Base-by-base conservation (phyloP, 1,140 invertebrate genomes). In the Nasonia longicornis region DNA sequence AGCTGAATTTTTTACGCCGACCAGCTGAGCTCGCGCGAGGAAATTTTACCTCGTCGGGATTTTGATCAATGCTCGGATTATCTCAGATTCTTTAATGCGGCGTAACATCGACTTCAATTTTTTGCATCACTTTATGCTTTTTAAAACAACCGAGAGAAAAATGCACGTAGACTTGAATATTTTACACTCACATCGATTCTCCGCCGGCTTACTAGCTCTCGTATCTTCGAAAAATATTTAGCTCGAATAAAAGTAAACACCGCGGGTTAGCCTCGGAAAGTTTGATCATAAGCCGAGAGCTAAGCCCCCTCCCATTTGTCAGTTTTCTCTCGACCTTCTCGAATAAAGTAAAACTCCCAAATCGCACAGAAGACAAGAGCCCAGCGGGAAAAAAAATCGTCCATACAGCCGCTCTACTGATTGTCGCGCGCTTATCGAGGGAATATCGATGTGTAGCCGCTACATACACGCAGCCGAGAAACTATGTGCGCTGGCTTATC, bases 341-440 rank as follows among this genome's bases (percentile, higher is more conserved):
- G 52, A 58, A n/a, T 58, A 7, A 58, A 58, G 16, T 58, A 58
- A 58, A 58, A 58, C n/a, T 58, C 52, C 20, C 52, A 58, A 58
- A 20, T 14, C 20, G 0, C 20, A 58, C 20, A n/a, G 26, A 26
- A 58, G 52, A 58, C 52, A 58, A 58, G 10, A 67, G 26, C 14
- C 22, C 3, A 29, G 12, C 2, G 22, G 64, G 16, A 64, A 64
- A 64, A 31, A 66, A 29, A 67, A 67, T 26, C 26, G 29, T 67
- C 26, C 29, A 67, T 29, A 20, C 52, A 48, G 64, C 29, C 3
- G 16, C 8, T n/a, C 6, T 58, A 58, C 52, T 7, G 64, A 67
- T 67, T 67, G 64, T 14, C 64, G 22, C 26, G 64, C 69, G 12
- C 35, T 71, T 71, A 71, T 71, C 35, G 69, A n/a, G 69, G 31